A percentile compares a stretch with the other conserved stretches of the same genome.
These are phyloP conservation scores for Sibirionetta formosa DNA, from an alignment of 2,797 vertebrate genomes.

Conservation along the genomic window DNA sequence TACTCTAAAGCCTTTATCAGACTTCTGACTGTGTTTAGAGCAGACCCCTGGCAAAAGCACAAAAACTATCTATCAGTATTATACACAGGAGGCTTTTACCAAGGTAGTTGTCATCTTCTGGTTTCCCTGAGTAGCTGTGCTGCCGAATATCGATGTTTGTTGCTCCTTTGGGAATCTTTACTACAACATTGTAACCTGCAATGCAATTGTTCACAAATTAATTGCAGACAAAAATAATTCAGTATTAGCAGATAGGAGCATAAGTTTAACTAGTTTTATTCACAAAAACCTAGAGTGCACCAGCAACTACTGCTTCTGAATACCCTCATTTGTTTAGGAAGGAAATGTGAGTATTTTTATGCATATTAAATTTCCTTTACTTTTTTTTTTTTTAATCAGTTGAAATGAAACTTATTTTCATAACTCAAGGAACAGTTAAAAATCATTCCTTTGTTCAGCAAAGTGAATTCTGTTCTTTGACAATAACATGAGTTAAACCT, in stretches of 20 bases:
- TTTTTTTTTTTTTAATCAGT: background rate
- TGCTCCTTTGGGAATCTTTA: constrained; percentile 94
- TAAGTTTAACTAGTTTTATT: background rate
- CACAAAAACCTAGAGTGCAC: background rate
- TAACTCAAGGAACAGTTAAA: background rate
- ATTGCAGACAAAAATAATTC: background rate
- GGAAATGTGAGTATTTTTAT: background rate
- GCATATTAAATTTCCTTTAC: background rate
- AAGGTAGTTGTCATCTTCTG: constrained; percentile 98
- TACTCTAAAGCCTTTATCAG: background rate
- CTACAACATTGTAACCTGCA: constrained; percentile 94
- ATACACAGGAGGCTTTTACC: constrained; percentile 84
- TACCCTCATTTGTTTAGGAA: background rate
- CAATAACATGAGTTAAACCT: background rate
- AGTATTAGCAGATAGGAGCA: background rate
- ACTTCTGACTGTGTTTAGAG: background rate
- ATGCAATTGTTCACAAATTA: constrained; percentile 59
- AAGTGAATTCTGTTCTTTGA: background rate
- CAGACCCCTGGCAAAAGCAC: background rate
- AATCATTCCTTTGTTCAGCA: background rate
- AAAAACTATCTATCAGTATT: background rate
- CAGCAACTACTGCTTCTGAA: background rate
- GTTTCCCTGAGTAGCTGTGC: constrained; percentile 95
- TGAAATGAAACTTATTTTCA: background rate
- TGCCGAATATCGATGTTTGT: constrained; percentile 95